phyloP scores from a whole-genome alignment of 2,113 vertebrate genomes.

The Pomatostomus ruficeps region DNA sequence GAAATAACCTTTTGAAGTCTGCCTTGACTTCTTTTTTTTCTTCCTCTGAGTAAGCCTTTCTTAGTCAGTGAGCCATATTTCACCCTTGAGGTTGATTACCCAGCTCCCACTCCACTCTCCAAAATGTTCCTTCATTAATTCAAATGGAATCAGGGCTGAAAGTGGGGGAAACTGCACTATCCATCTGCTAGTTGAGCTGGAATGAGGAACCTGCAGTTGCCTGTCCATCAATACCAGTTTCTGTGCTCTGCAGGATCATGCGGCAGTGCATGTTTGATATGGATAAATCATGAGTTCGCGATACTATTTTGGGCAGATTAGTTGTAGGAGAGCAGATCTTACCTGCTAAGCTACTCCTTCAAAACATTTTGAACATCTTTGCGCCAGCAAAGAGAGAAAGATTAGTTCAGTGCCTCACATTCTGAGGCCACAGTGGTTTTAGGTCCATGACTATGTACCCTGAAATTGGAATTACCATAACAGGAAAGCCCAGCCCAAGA shows the following conservation, averaged over 20 bases:
- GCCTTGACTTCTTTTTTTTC: neutral
- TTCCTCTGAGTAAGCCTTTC: neutral
- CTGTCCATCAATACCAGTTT: neutral
- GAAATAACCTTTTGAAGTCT: neutral
- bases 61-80: neutral
- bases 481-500: neutral
- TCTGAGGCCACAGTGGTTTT: neutral
- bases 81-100: neutral
- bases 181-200: neutral
- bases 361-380: neutral
- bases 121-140: neutral
- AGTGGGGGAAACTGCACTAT: neutral
- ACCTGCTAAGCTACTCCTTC: neutral
- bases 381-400: neutral
- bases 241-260: neutral
- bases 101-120: neutral
- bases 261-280: neutral
- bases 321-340: neutral
- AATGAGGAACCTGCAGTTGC: neutral
- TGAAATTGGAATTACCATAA: neutral
- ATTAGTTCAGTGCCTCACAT: fast-evolving
- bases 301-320: neutral
- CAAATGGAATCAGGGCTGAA: neutral
- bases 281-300: neutral
- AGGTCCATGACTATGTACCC: neutral